phyloP scores from a whole-genome alignment of 2,797 vertebrate species.

The Tolypeutes matacus region DNA sequence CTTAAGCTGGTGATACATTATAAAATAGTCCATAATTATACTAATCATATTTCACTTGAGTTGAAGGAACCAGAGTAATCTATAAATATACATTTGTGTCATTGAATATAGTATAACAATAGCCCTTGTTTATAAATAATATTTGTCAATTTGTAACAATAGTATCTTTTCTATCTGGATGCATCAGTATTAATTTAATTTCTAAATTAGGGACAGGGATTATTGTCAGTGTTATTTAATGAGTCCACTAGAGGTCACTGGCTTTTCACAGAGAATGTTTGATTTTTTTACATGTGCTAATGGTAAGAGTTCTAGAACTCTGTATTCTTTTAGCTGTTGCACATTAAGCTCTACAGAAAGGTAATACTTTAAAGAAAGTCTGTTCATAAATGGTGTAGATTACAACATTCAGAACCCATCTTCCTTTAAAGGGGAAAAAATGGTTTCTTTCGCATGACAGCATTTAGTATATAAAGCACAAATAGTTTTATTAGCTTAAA shows the following conservation, averaged over 20 bases:
- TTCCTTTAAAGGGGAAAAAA: slow-evolving; percentile 46
- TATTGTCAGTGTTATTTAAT: slow-evolving; percentile 42
- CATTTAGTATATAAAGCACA: slow-evolving; percentile 48
- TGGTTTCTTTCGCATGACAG: slow-evolving; percentile 8
- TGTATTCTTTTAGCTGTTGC: slow-evolving; percentile 27
- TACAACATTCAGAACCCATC: neutral
- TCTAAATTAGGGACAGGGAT: neutral
- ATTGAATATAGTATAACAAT: neutral
- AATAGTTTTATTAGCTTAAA: slow-evolving; percentile 54
- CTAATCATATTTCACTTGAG: neutral
- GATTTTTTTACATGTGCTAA: neutral
- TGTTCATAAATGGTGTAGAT: neutral
- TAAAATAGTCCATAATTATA: slow-evolving; percentile 19
- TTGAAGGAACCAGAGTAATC: neutral
- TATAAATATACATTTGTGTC: neutral
- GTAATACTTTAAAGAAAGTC: slow-evolving; percentile 42
- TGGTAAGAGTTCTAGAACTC: slow-evolving; percentile 55
- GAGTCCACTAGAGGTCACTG: slow-evolving; percentile 82
- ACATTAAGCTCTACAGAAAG: slow-evolving; percentile 32
- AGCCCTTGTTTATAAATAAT: neutral
- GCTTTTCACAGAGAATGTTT: slow-evolving; percentile 57
- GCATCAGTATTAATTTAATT: slow-evolving; percentile 36
- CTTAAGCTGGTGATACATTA: neutral
- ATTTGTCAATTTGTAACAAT: neutral
- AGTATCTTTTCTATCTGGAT: slow-evolving; percentile 24